Evolutionary conservation across 2,888 invertebrate genomes (phyloP), one percentile per base, ranked within the genome.

Genomic region (Meganola albula): DNA sequence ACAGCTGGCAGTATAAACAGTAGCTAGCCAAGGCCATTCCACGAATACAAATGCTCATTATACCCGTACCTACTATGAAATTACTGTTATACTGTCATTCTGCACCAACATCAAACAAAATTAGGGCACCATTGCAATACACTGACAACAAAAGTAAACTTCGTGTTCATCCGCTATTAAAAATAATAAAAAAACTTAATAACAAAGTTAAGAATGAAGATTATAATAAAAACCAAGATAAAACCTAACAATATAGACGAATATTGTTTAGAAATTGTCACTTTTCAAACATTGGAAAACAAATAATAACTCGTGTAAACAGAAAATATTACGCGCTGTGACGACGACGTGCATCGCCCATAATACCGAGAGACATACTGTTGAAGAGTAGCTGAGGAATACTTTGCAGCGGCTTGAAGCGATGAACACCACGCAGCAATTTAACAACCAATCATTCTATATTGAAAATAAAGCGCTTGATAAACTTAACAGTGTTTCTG

Each of bases 111-210:
- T 36, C 25, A 36, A 25, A 23, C 25, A 28, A 38, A 57, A 49
- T 50, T 39, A 41, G 53, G 37, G 47, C 53, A 54, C 48, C 40
- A 40, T 54, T 53, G 44, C 48, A 44, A 46, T 46, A 52, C 42
- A 63, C 52, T 53, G 35, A 49, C 50, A 58, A 48, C 53, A 65
- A 82, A 82, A 82, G 78, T 75, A 61, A 55, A 66, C 60, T 57
- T 78, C 72, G 61, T 66, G 77, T 76, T 75, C 74, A 74, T 79
- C 76, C 65, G 70, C 51, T 48, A 52, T 44, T 46, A 53, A 46
- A 62, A 63, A 64, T 63, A 39, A 54, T 40, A 30, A 31, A 36
- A 35, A 24, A 43, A 40, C 38, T 40, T 40, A 45, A 31, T 40
- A 34, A 40, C 38, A 41, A 33, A 32, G 32, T 47, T 47, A 39